A percentile compares a stretch with the other conserved stretches of the same genome.
phyloP scores from a whole-genome alignment of 2,888 invertebrate genomes.

The Pyralis farinalis region DNA sequence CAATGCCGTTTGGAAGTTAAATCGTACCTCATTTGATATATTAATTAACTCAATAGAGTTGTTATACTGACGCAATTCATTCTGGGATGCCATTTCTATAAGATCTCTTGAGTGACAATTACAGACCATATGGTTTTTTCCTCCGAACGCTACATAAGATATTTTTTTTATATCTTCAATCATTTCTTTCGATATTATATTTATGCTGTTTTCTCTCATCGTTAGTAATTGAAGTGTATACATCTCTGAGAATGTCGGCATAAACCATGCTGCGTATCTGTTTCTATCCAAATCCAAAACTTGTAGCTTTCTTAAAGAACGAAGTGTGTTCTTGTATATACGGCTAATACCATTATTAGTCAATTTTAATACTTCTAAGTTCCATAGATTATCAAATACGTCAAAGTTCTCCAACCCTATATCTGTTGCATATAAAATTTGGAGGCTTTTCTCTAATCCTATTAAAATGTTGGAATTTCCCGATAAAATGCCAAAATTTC shows the following conservation, averaged over 20 bases:
- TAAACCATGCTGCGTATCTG: slow-evolving; percentile 79
- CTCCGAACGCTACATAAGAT: slow-evolving; percentile 69
- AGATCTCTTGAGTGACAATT: slow-evolving; percentile 78
- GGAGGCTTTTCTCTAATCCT: slow-evolving; percentile 58
- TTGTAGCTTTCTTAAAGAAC: slow-evolving; percentile 52
- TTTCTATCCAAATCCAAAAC: slow-evolving; percentile 77
- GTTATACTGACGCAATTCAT: slow-evolving; percentile 21
- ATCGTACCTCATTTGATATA: not conserved
- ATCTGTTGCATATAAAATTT: slow-evolving; percentile 65
- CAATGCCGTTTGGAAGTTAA: slow-evolving; percentile 37
- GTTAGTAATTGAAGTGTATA: slow-evolving; percentile 59
- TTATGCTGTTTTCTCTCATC: slow-evolving; percentile 77
- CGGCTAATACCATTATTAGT: slow-evolving; percentile 69
- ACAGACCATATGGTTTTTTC: slow-evolving; percentile 83
- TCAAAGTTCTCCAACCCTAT: slow-evolving; percentile 54
- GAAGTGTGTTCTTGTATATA: slow-evolving; percentile 41
- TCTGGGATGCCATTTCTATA: slow-evolving; percentile 50
- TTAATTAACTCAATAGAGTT: not conserved
- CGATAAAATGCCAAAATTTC: slow-evolving; percentile 63
- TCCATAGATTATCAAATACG: slow-evolving; percentile 49
- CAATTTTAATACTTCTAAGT: slow-evolving; percentile 69
- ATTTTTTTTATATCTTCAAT: slow-evolving; percentile 71
- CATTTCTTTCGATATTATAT: slow-evolving; percentile 79
- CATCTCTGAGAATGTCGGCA: slow-evolving; percentile 51
- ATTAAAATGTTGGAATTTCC: slow-evolving; percentile 40